Conservation (phyloP, 2,888 invertebrate genomes). For the Escarpia spicata region DNA sequence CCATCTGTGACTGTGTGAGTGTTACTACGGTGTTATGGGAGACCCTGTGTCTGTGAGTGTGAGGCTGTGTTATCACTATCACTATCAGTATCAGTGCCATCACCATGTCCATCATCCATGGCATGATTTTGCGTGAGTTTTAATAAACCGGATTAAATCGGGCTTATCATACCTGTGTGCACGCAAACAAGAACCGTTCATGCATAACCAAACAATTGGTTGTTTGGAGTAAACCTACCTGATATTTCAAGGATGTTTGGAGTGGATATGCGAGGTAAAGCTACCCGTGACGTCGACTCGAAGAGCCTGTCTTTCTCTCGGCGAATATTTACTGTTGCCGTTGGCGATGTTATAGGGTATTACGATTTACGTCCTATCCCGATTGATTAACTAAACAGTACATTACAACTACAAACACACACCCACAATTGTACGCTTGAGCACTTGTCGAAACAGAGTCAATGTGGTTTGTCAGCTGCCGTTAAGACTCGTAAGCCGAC, state of each 20-base stretch:
- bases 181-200: not conserved
- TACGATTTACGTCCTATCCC: not conserved
- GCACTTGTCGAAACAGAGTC: not conserved
- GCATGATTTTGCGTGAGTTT: too few species aligned
- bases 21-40: too few species aligned
- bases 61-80: too few species aligned
- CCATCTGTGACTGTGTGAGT: too few species aligned
- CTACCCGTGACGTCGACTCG: not conserved
- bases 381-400: not conserved
- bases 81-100: too few species aligned
- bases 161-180: not conserved
- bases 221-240: not conserved
- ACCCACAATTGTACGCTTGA: not conserved
- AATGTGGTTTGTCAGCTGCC: not conserved
- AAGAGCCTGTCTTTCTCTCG: not conserved
- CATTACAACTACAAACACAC: conserved; percentile 8
- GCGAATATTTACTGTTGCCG: not conserved
- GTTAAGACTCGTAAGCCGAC: conserved; percentile 6
- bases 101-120: too few species aligned
- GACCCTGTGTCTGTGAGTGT: too few species aligned
- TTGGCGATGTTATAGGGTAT: not conserved
- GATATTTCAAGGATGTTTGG: not conserved
- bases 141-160: not conserved
- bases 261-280: not conserved
- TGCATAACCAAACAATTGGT: not conserved